Percentiles rank a stretch among this genome's conserved stretches.
Evolutionary conservation across 2,797 vertebrate genomes (phyloP).

Genomic region (Schizopygopsis pylzovi): DNA sequence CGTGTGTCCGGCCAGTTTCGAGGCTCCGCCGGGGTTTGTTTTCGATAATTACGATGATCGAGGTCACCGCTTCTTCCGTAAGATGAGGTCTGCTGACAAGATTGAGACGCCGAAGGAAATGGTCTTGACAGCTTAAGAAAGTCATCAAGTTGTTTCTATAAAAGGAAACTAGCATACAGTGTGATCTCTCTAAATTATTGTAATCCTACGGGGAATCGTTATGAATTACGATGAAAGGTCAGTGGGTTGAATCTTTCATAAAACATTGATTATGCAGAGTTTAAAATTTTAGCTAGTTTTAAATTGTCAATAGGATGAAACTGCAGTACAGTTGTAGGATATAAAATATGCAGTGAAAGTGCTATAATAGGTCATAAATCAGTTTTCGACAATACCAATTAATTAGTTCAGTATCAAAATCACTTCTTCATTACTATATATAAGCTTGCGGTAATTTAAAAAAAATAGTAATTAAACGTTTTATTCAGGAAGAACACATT

Average conservation of each 20-base stretch:
- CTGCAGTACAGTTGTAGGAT: background rate
- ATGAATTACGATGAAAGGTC: background rate
- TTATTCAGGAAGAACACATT: background rate
- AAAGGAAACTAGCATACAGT: background rate
- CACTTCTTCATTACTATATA: background rate
- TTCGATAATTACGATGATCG: constrained; percentile 76
- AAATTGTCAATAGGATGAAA: background rate
- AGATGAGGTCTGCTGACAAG: constrained; percentile 56
- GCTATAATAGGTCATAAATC: background rate
- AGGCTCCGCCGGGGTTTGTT: constrained; percentile 75
- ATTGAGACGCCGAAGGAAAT: constrained; percentile 44
- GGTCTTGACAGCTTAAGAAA: constrained; percentile 28
- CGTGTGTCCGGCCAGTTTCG: constrained; percentile 77
- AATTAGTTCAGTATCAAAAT: background rate
- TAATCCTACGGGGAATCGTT: background rate
- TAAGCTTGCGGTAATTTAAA: background rate
- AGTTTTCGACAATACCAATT: background rate
- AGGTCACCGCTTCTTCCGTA: constrained; percentile 83
- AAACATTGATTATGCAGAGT: background rate
- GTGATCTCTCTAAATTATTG: constrained; percentile 20
- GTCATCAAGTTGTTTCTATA: constrained; percentile 40
- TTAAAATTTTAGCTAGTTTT: background rate
- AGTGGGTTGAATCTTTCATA: background rate
- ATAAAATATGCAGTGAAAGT: background rate
- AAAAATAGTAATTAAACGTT: background rate